Evolutionary conservation across 2,113 vertebrate genomes (phyloP).

Genomic region (Coreoperca whiteheadi): DNA sequence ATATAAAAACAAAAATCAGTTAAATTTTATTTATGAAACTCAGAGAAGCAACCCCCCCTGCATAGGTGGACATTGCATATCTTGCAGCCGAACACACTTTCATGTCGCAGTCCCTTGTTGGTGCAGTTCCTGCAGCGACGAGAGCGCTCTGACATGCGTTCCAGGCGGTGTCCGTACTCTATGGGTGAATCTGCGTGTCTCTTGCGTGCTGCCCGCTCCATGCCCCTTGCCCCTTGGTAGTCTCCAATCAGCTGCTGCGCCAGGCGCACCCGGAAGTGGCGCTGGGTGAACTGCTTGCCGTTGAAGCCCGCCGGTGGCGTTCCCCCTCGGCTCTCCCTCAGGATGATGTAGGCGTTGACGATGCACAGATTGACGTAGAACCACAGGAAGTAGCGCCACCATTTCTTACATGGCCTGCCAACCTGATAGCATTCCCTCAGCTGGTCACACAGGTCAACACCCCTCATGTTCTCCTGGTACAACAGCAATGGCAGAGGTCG

Average conservation of each 20-base stretch:
- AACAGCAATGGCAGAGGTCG: slow-evolving; percentile 84
- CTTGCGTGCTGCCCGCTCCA: slow-evolving; percentile 86
- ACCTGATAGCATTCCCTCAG: slow-evolving; percentile 88
- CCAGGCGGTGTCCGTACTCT: slow-evolving; percentile 88
- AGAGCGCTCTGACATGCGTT: slow-evolving; percentile 88
- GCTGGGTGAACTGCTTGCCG: slow-evolving; percentile 87
- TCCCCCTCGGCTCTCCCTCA: slow-evolving; percentile 83
- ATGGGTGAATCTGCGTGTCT: slow-evolving; percentile 87
- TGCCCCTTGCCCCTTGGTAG: slow-evolving; percentile 86
- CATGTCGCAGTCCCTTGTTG: slow-evolving; percentile 87
- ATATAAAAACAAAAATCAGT: slow-evolving; percentile 67
- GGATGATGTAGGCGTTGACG: slow-evolving; percentile 85
- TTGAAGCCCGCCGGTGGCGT: slow-evolving; percentile 81
- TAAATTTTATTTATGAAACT: slow-evolving; percentile 87
- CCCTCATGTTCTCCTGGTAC: slow-evolving; percentile 88
- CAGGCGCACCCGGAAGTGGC: slow-evolving; percentile 86
- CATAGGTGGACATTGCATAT: slow-evolving; percentile 89
- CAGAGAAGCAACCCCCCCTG: slow-evolving; percentile 87
- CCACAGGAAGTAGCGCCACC: slow-evolving; percentile 89
- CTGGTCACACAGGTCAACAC: slow-evolving; percentile 87
- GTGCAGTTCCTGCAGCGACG: slow-evolving; percentile 87
- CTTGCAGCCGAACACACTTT: slow-evolving; percentile 88
- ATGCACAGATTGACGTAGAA: slow-evolving; percentile 88
- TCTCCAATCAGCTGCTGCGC: slow-evolving; percentile 88
- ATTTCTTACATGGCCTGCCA: slow-evolving; percentile 86